A percentile compares a stretch with the other conserved stretches of the same genome.
Conservation (phyloP, 1,140 invertebrate species). For the Orchestia grillus region DNA sequence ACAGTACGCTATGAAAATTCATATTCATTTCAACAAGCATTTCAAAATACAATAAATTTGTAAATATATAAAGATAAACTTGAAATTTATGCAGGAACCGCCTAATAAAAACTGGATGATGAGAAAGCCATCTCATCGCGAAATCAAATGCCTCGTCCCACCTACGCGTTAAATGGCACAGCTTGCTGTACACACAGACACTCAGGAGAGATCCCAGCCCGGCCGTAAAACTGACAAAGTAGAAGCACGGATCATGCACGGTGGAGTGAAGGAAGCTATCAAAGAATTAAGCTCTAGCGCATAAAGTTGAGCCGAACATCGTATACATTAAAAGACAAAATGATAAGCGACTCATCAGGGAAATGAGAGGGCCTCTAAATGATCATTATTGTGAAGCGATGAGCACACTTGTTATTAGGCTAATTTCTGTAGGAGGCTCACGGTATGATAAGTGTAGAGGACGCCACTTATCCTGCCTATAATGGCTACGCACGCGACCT, state of each 20-base stretch:
- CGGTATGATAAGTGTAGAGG: slow-evolving; percentile 48
- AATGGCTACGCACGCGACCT: slow-evolving; percentile 42
- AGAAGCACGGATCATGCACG: background rate
- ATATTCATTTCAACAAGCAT: background rate
- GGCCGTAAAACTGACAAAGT: background rate
- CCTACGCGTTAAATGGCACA: background rate
- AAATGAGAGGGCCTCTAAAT: slow-evolving; percentile 21
- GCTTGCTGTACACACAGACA: background rate
- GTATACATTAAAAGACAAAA: background rate
- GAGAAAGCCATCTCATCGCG: background rate
- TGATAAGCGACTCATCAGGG: slow-evolving; percentile 30
- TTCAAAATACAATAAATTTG: background rate
- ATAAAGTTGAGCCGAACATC: slow-evolving; percentile 8
- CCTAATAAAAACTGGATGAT: background rate
- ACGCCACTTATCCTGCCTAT: slow-evolving; percentile 9
- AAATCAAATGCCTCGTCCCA: background rate
- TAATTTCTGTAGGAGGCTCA: slow-evolving; percentile 53
- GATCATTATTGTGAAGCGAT: slow-evolving; percentile 48
- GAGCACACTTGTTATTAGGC: slow-evolving; percentile 45
- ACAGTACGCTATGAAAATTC: background rate
- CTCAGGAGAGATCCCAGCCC: background rate
- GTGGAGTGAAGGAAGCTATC: background rate
- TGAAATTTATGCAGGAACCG: background rate
- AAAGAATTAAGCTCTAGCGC: background rate
- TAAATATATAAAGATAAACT: background rate